Conservation (phyloP, 2,888 invertebrate species). For the Conops quadrifasciatus region DNA sequence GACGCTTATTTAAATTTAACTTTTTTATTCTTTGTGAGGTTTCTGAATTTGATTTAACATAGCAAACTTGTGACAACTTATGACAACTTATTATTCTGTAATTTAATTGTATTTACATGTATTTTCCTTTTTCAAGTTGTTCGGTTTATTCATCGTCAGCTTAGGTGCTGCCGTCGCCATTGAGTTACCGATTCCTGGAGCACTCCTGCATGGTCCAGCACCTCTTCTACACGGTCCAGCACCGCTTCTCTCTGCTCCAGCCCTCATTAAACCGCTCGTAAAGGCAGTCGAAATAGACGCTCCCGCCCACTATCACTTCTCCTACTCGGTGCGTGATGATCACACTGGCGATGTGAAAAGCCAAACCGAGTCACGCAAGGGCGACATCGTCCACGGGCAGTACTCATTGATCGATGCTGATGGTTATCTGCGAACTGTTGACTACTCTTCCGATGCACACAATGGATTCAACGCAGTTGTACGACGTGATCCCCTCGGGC, state of each 20-base stretch:
- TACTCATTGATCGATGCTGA: constrained; percentile 68
- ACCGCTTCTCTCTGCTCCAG: constrained; percentile 42
- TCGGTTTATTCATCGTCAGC: constrained; percentile 54
- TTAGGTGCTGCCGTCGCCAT: constrained; percentile 56
- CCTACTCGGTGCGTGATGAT: constrained; percentile 66
- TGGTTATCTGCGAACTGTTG: constrained; percentile 68
- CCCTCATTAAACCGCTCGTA: constrained; percentile 54
- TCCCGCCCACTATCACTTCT: constrained; percentile 67
- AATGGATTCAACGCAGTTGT: constrained; percentile 70
- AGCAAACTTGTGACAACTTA: neutral
- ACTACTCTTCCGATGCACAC: constrained; percentile 68
- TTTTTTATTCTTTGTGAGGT: neutral
- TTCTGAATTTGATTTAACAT: neutral
- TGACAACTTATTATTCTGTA: neutral
- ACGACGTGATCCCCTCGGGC: constrained; percentile 66
- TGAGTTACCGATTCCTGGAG: constrained; percentile 49
- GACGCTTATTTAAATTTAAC: neutral
- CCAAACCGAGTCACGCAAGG: constrained; percentile 68
- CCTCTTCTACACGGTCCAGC: too few species aligned
- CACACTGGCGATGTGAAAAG: constrained; percentile 68
- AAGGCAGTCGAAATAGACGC: constrained; percentile 61
- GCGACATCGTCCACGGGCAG: constrained; percentile 68
- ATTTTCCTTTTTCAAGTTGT: constrained; percentile 46
- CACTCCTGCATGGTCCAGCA: constrained; percentile 44
- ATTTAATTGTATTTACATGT: neutral